Evolutionary conservation across 2,888 invertebrate genomes (phyloP).

Genomic region (Zootermopsis nevadensis): DNA sequence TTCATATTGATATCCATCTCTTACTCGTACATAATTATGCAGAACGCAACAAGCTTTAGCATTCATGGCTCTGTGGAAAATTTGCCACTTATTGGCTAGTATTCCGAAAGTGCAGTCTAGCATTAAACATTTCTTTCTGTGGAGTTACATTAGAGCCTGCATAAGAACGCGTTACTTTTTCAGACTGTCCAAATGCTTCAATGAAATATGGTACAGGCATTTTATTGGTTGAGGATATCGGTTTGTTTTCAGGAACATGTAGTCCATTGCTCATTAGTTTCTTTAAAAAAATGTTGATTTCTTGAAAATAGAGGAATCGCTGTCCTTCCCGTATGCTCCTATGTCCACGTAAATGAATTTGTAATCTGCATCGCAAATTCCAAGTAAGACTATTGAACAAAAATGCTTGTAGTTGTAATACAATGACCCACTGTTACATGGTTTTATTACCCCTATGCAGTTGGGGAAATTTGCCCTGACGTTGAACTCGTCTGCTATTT

Average conservation of each 20-base stretch:
- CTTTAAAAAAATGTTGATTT: not conserved
- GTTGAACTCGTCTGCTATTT: no score
- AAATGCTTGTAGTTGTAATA: not conserved
- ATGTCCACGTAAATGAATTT: not conserved
- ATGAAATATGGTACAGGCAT: not conserved
- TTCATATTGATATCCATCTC: constrained; percentile 28
- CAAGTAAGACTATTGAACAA: not conserved
- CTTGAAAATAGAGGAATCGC: not conserved
- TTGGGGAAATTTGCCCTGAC: no score
- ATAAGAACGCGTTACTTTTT: not conserved
- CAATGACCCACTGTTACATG: not conserved
- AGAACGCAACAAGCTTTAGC: constrained; percentile 29
- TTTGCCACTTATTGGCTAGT: constrained; percentile 30
- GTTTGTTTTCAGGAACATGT: no score
- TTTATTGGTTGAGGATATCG: no score
- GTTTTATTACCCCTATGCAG: not conserved
- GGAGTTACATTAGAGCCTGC: not conserved
- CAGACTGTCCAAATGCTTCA: not conserved
- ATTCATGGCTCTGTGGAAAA: constrained; percentile 27
- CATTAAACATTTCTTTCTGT: not conserved
- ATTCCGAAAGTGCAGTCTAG: constrained; percentile 32
- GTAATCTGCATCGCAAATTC: not conserved
- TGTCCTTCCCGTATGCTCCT: not conserved
- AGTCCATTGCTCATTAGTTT: not conserved
- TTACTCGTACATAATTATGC: constrained; percentile 28